phyloP scores from a whole-genome alignment of 37 sponge, comb jelly and placozoan genomes.

The Ephydatia muelleri region DNA sequence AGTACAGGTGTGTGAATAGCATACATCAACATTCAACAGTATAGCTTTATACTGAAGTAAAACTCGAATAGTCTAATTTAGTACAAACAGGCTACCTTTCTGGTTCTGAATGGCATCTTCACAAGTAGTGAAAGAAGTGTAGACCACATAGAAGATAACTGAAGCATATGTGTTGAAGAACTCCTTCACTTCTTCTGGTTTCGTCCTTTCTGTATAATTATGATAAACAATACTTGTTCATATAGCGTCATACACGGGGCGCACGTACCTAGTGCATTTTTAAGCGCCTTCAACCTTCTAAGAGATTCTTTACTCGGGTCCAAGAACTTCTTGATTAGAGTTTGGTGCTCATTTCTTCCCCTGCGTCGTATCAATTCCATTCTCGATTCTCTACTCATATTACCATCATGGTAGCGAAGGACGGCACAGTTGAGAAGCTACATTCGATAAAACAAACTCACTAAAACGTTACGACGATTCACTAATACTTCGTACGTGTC shows the following conservation, averaged over 20 bases:
- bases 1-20: no score
- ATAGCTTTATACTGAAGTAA: no score
- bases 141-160: constrained; percentile 71
- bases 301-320: constrained; percentile 65
- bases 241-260: neutral
- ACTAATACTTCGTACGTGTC: neutral
- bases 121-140: constrained; percentile 57
- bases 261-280: constrained; percentile 55
- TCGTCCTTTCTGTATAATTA: constrained; percentile 59
- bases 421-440: neutral
- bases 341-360: constrained; percentile 44
- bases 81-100: constrained; percentile 22
- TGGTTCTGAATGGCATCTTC: constrained; percentile 52
- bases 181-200: constrained; percentile 57
- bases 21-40: no score
- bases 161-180: constrained; percentile 58
- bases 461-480: neutral
- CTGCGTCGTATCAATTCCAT: constrained; percentile 13
- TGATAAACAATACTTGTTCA: neutral
- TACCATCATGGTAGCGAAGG: neutral
- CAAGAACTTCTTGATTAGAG: constrained; percentile 74
- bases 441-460: neutral
- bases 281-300: constrained; percentile 73
- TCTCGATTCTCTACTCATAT: neutral
- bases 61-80: neutral